phyloP scores from a whole-genome alignment of 2,113 vertebrate species.

The Anhinga rufa region DNA sequence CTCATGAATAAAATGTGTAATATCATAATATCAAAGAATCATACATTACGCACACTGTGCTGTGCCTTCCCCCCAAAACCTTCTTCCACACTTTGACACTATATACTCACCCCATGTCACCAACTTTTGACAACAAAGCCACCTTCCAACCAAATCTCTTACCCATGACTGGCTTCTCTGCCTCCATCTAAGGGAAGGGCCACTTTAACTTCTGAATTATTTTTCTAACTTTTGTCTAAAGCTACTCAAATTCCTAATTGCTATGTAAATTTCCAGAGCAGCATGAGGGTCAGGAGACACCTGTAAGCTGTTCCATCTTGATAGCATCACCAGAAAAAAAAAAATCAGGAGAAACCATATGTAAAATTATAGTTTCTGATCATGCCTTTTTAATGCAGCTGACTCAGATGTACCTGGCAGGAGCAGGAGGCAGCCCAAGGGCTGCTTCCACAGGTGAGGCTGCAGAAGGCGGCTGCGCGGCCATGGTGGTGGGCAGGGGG shows the following conservation, averaged over 20 bases:
- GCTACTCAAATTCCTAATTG: background rate
- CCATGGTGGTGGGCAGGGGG: background rate
- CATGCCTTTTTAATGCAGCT: background rate
- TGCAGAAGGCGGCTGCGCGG: background rate
- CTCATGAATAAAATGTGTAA: background rate
- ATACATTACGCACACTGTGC: background rate
- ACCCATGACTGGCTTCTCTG: background rate
- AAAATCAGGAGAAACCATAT: background rate
- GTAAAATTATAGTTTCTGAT: background rate
- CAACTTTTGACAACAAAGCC: background rate
- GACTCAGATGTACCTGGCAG: background rate
- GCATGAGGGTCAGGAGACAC: background rate
- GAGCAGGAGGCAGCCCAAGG: background rate
- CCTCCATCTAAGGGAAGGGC: background rate
- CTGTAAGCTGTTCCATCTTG: background rate
- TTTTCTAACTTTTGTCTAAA: background rate
- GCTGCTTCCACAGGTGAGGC: background rate
- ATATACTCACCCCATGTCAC: fast-evolving
- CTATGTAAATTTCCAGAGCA: background rate
- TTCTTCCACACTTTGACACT: background rate
- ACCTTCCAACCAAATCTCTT: background rate
- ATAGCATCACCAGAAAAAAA: background rate
- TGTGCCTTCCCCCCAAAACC: background rate
- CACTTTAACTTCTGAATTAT: background rate
- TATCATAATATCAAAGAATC: background rate